Conservation (phyloP, 2,888 invertebrate species). For the Crepidodera aurea region DNA sequence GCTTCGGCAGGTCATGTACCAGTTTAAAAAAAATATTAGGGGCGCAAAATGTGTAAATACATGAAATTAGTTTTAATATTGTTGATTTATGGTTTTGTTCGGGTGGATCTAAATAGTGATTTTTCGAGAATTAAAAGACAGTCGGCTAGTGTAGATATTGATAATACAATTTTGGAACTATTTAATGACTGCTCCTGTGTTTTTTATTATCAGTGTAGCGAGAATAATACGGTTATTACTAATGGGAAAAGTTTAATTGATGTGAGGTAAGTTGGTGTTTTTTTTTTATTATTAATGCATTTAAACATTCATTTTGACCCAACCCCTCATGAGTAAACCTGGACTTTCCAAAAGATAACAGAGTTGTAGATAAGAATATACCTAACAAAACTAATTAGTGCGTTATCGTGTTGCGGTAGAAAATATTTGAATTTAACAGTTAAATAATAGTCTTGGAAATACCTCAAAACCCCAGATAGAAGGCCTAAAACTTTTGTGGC, state of each 20-base stretch:
- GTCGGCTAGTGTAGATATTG: neutral
- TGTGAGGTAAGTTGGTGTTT: constrained; percentile 27
- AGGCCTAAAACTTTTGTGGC: too few species aligned
- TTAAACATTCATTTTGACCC: too few species aligned
- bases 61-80: neutral
- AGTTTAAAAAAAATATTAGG: neutral
- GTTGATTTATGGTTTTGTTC: neutral
- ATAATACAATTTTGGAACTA: constrained; percentile 36
- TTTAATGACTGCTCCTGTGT: constrained; percentile 45
- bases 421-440: too few species aligned
- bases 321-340: neutral
- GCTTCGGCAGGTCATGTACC: neutral
- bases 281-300: too few species aligned
- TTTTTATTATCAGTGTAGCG: constrained; percentile 41
- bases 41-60: neutral
- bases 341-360: neutral
- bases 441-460: too few species aligned
- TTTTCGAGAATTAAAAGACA: constrained; percentile 4
- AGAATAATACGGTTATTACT: constrained; percentile 41
- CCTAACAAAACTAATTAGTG: neutral
- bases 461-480: too few species aligned
- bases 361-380: too few species aligned
- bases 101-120: neutral
- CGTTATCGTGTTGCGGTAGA: neutral
- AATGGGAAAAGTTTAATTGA: constrained; percentile 35